A percentile compares a stretch with the other conserved stretches of the same genome.
These are phyloP conservation scores for Casuarius casuarius DNA, from an alignment of 2,113 vertebrate species.

Conservation along the genomic window DNA sequence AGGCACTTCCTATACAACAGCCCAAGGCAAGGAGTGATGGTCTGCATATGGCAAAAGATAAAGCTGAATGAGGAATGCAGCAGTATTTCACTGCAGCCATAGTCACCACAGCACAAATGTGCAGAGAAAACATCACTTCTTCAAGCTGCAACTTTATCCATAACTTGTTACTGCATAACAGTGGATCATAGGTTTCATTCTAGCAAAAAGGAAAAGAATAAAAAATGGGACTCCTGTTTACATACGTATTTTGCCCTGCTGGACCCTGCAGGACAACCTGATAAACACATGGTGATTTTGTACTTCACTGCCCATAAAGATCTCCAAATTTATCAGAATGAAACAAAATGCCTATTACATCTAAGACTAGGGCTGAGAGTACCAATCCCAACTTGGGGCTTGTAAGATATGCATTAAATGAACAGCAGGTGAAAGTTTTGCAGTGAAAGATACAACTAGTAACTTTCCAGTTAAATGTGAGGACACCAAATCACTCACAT, in stretches of 20 bases:
- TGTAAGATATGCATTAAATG: background rate
- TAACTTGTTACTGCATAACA: background rate
- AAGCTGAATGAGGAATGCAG: background rate
- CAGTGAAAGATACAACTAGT: background rate
- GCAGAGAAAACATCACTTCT: background rate
- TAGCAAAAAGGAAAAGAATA: background rate
- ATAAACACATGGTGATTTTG: background rate
- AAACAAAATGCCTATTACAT: background rate
- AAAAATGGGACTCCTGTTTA: background rate
- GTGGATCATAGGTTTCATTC: background rate
- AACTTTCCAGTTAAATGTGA: background rate
- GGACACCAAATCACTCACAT: background rate
- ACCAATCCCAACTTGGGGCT: background rate
- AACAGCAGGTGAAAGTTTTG: background rate
- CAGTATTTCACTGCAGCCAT: background rate
- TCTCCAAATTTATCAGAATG: background rate
- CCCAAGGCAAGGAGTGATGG: background rate
- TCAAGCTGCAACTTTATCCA: background rate
- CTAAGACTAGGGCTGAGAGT: background rate
- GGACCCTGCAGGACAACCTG: background rate
- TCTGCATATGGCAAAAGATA: background rate
- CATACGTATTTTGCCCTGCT: background rate
- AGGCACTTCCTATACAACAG: background rate
- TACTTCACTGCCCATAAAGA: background rate
- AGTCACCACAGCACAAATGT: background rate